A percentile compares a stretch with the other conserved stretches of the same genome.
Evolutionary conservation across 1,140 invertebrate genomes (phyloP).

Genomic region (Drosophila kurseongensis): DNA sequence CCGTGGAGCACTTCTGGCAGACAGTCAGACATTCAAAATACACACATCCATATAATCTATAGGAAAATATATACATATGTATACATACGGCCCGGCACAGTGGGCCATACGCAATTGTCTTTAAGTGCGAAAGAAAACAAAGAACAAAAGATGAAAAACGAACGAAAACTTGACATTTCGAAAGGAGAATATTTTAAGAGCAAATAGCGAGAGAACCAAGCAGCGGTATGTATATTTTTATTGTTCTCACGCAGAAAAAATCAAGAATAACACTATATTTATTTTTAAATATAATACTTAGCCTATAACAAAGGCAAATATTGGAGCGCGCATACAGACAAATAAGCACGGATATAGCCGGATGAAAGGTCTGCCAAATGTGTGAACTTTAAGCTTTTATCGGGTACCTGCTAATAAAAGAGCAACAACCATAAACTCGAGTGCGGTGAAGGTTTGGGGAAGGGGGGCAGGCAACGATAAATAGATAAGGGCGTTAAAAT

Average conservation of each 20-base stretch:
- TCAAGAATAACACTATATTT: constrained; percentile 47
- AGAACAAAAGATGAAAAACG: constrained; percentile 36
- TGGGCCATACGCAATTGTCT: constrained; percentile 64
- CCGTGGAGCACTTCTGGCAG: constrained; percentile 63
- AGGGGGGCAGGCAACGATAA: not conserved
- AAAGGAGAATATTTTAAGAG: constrained; percentile 33
- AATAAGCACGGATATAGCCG: constrained; percentile 2
- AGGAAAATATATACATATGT: constrained; percentile 12
- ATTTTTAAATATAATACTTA: constrained; percentile 66
- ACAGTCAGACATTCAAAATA: constrained; percentile 68
- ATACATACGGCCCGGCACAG: constrained; percentile 54
- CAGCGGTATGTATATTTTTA: constrained; percentile 49
- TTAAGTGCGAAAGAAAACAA: constrained; percentile 54
- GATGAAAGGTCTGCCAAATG: constrained; percentile 53
- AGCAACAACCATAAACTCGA: constrained; percentile 32
- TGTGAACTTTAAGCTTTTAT: constrained; percentile 80
- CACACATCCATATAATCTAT: constrained; percentile 37
- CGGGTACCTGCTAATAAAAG: constrained; percentile 76
- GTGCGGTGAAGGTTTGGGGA: not conserved
- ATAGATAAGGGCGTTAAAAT: constrained; percentile 57
- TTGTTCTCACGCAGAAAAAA: constrained; percentile 66
- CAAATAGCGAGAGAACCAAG: constrained; percentile 17
- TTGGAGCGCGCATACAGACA: constrained; percentile 20
- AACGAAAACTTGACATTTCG: constrained; percentile 68
- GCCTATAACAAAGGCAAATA: constrained; percentile 53